phyloP scores from a whole-genome alignment of 2,113 vertebrate genomes.

The Paramormyrops kingsleyae region DNA sequence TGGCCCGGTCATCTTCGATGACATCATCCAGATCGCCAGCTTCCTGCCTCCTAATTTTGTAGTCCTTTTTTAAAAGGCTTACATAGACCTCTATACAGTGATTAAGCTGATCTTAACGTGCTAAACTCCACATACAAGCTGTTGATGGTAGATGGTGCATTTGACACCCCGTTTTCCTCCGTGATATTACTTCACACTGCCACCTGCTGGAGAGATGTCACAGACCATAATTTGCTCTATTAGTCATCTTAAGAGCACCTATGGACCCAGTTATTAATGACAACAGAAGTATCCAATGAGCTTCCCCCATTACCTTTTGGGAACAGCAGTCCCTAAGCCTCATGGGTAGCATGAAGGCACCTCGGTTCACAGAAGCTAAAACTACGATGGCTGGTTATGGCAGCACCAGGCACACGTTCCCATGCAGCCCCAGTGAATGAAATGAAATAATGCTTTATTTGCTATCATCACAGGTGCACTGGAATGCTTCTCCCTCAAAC shows the following conservation, averaged over 20 bases:
- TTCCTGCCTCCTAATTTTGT: background rate
- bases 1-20: background rate
- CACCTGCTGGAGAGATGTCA: conserved; percentile 11
- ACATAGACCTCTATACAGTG: background rate
- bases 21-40: background rate
- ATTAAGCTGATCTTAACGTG: background rate
- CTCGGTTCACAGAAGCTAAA: background rate
- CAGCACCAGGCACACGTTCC: background rate
- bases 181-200: conserved; percentile 18
- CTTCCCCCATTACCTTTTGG: background rate
- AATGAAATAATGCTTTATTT: background rate
- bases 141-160: background rate
- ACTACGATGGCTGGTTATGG: background rate
- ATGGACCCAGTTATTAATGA: background rate
- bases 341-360: background rate
- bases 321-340: background rate
- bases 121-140: background rate
- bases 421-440: background rate
- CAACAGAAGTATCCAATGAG: background rate
- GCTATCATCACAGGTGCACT: background rate
- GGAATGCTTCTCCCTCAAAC: background rate
- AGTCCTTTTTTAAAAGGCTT: background rate
- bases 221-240: background rate
- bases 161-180: background rate
- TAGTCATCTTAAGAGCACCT: background rate